Conservation (phyloP, 2,797 vertebrate species). For the Enteromius treurensis region DNA sequence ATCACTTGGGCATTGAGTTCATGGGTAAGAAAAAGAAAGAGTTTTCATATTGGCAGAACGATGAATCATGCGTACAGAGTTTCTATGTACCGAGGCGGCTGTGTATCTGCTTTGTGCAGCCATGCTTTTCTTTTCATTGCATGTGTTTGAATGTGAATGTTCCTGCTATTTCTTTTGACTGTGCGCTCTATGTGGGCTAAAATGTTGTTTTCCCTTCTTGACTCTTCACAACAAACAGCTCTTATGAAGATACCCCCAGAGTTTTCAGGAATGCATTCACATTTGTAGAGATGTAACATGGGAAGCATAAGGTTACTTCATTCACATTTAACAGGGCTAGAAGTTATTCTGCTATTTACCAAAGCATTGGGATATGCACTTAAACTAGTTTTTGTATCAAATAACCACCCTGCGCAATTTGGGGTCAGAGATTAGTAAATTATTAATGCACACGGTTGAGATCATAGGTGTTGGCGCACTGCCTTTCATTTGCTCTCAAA, state of each 20-base stretch:
- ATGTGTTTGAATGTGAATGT: slow-evolving; percentile 44
- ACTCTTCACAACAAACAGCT: slow-evolving; percentile 34
- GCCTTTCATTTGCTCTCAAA: slow-evolving; percentile 30
- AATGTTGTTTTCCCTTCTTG: slow-evolving; percentile 39
- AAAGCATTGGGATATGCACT: neutral
- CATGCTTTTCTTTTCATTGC: slow-evolving; percentile 39
- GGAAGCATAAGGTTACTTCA: neutral
- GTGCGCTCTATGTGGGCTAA: slow-evolving; percentile 38
- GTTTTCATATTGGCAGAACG: slow-evolving; percentile 35
- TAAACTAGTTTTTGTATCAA: neutral
- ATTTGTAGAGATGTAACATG: slow-evolving; percentile 5
- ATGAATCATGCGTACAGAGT: slow-evolving; percentile 46
- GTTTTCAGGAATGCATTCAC: neutral
- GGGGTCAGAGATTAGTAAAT: slow-evolving; percentile 18
- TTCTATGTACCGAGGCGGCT: slow-evolving; percentile 39
- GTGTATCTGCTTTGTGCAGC: slow-evolving; percentile 37
- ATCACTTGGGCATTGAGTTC: slow-evolving; percentile 98
- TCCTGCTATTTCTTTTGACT: slow-evolving; percentile 41
- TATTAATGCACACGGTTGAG: slow-evolving; percentile 13
- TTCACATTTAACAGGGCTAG: neutral
- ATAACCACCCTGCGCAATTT: neutral
- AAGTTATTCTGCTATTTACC: neutral
- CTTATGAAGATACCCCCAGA: slow-evolving; percentile 8
- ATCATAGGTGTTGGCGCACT: neutral
- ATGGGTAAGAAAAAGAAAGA: slow-evolving; percentile 88